Conservation (phyloP, 1,140 invertebrate genomes). For the Temnothorax longispinosus region DNA sequence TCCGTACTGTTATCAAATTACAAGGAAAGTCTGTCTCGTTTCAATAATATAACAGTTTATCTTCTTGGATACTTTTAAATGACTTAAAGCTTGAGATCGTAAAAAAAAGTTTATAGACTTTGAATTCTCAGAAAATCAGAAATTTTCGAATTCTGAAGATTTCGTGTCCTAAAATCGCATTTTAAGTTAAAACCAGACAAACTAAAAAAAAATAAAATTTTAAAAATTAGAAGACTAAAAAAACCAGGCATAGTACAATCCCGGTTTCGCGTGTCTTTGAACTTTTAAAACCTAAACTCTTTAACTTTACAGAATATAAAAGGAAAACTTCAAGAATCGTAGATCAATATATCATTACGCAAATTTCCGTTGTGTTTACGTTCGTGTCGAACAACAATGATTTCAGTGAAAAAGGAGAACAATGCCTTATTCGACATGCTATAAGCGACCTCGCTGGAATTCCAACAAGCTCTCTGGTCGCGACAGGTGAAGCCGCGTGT, state of each 20-base stretch:
- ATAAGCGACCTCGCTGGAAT: constrained; percentile 63
- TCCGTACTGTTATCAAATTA: constrained; percentile 38
- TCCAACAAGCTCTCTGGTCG: constrained; percentile 55
- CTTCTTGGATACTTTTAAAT: not conserved
- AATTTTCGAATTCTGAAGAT: not conserved
- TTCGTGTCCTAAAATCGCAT: not conserved
- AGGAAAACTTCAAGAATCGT: not conserved
- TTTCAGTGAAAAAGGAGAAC: constrained; percentile 56
- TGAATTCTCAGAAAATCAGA: not conserved
- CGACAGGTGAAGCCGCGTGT: constrained; percentile 71
- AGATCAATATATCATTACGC: not conserved
- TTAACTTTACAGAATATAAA: not conserved
- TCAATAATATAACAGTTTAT: not conserved
- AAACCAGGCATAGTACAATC: not conserved
- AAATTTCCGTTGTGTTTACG: not conserved
- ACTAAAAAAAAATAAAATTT: not conserved
- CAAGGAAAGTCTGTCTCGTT: not conserved
- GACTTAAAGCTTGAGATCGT: not conserved
- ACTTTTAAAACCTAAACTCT: not conserved
- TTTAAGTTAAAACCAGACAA: not conserved
- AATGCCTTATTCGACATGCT: constrained; percentile 56
- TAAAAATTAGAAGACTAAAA: not conserved
- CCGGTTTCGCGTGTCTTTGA: not conserved
- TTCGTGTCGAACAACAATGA: not conserved
- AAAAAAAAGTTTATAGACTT: not conserved